Conservation (phyloP, 1,140 invertebrate species). For the Drosophila cardini region DNA sequence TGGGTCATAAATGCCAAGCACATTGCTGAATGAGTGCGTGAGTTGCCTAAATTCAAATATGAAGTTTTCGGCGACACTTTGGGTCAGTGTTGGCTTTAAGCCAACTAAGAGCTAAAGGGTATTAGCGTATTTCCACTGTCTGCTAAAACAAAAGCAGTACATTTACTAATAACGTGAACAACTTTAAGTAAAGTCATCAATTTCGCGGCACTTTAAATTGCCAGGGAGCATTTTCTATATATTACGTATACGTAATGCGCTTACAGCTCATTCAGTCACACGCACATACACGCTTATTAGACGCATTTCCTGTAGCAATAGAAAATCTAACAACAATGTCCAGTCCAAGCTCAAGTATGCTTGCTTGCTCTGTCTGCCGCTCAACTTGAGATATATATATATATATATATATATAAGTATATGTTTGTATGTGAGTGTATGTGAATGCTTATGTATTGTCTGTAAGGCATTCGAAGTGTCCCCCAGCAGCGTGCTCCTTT, state of each 20-base stretch:
- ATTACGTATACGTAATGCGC: constrained; percentile 76
- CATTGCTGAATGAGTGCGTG: constrained; percentile 33
- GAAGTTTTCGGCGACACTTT: constrained; percentile 15
- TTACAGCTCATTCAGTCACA: constrained; percentile 47
- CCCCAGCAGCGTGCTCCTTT: constrained; percentile 61
- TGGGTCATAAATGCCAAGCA: constrained; percentile 63
- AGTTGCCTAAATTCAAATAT: constrained; percentile 49
- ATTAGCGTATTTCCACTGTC: constrained; percentile 17
- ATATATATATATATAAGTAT: constrained; percentile 9
- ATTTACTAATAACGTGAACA: constrained; percentile 62
- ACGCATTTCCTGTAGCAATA: constrained; percentile 67
- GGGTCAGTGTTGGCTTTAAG: constrained; percentile 17
- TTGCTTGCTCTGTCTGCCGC: constrained; percentile 39
- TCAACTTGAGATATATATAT: constrained; percentile 32
- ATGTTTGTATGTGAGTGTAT: constrained; percentile 16
- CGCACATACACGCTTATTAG: constrained; percentile 68
- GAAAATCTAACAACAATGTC: constrained; percentile 63
- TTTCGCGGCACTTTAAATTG: constrained; percentile 56
- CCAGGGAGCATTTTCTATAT: constrained; percentile 52
- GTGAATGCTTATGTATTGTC: constrained; percentile 3
- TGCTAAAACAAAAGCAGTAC: constrained; percentile 61
- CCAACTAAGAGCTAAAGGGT: not conserved
- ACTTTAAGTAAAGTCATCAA: constrained; percentile 35
- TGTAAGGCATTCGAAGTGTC: constrained; percentile 60
- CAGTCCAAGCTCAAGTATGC: constrained; percentile 37